Evolutionary conservation across 2,113 vertebrate genomes (phyloP).

Genomic region (Coptodon rendalli): DNA sequence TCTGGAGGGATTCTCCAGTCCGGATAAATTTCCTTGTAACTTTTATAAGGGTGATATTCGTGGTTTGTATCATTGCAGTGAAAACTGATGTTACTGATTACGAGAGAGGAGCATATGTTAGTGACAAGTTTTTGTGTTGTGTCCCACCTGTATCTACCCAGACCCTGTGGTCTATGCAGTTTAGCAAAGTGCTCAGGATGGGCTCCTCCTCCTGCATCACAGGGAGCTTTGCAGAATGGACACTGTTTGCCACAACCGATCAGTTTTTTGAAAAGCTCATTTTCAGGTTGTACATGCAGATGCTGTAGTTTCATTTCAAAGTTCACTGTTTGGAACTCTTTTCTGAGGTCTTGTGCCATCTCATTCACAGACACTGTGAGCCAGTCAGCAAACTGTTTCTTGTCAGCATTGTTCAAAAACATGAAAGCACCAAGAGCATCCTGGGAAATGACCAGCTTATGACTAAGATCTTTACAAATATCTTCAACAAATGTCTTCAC

Average conservation of each 20-base stretch:
- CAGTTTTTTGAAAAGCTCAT: too few relatives aligned
- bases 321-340: too few relatives aligned
- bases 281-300: too few relatives aligned
- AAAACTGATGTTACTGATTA: too few relatives aligned
- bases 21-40: fast-evolving
- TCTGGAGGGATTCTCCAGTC: background rate
- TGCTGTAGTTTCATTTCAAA: too few relatives aligned
- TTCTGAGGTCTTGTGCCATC: too few relatives aligned
- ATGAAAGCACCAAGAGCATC: background rate
- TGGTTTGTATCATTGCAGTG: background rate
- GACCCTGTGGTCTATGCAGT: fast-evolving
- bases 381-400: background rate
- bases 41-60: background rate
- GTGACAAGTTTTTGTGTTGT: background rate
- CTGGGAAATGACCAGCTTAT: fast-evolving
- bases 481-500: constrained; percentile 31
- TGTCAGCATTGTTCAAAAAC: background rate
- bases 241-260: background rate
- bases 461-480: background rate
- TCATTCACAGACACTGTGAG: background rate
- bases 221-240: fast-evolving
- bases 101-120: background rate
- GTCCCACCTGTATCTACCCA: background rate
- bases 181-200: fast-evolving
- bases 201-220: fast-evolving